phyloP scores from a whole-genome alignment of 2,797 vertebrate genomes.

The Lagorchestes hirsutus region DNA sequence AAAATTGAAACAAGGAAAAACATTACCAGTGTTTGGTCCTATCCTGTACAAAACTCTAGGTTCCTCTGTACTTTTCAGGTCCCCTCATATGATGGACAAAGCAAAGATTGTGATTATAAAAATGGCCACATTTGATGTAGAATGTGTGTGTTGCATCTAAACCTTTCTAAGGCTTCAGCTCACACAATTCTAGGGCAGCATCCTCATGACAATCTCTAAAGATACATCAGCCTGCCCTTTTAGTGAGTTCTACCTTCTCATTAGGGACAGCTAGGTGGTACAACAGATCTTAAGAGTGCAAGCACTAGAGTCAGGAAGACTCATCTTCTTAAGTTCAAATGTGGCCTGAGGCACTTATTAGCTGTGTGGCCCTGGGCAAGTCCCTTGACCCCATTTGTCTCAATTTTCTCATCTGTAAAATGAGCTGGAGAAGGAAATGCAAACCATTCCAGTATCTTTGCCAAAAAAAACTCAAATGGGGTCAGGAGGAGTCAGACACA shows the following conservation, averaged over 20 bases:
- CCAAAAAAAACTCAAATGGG: too few relatives aligned
- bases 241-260: neutral
- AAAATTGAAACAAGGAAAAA: slow-evolving; percentile 67
- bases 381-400: neutral
- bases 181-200: too few relatives aligned
- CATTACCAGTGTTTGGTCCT: slow-evolving; percentile 50
- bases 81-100: neutral
- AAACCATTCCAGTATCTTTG: too few relatives aligned
- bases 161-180: neutral
- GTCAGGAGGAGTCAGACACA: too few relatives aligned
- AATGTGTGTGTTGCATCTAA: neutral
- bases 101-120: neutral
- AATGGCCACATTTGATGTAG: neutral
- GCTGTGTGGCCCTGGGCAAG: neutral
- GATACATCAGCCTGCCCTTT: neutral
- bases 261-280: too few relatives aligned
- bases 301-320: neutral
- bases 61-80: neutral
- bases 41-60: slow-evolving; percentile 56
- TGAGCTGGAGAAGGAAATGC: too few relatives aligned
- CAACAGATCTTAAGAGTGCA: neutral
- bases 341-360: neutral
- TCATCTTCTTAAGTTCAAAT: neutral
- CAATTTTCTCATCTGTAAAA: neutral
- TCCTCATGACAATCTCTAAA: neutral